phyloP scores from a whole-genome alignment of 1,140 invertebrate species.

The Hyposmocoma kahamanoa region DNA sequence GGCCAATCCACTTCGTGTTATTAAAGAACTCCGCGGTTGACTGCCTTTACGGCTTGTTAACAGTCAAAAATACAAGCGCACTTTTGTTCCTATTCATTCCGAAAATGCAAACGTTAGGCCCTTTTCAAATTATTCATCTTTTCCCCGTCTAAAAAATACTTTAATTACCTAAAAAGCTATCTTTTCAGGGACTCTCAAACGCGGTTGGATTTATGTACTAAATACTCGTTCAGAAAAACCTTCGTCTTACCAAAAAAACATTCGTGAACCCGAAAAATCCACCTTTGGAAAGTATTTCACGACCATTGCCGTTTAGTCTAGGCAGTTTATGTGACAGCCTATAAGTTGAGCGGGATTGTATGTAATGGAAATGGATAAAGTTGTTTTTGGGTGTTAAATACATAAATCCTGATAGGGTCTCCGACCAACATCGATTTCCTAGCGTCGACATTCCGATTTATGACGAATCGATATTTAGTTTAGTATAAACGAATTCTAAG shows the following conservation, averaged over 20 bases:
- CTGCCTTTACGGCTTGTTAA: too few relatives aligned
- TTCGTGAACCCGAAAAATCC: background rate
- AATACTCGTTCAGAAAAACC: background rate
- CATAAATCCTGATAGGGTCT: background rate
- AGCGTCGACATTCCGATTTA: background rate
- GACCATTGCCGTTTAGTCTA: background rate
- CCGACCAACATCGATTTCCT: background rate
- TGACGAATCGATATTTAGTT: background rate
- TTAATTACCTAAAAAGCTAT: constrained; percentile 3
- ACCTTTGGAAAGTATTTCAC: background rate
- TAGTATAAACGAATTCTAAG: too few relatives aligned
- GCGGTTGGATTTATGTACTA: background rate
- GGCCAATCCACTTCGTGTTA: too few relatives aligned
- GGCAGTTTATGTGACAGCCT: background rate
- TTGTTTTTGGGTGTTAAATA: background rate
- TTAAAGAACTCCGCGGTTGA: too few relatives aligned
- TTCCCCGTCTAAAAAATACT: background rate
- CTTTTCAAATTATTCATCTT: background rate
- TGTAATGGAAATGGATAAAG: background rate
- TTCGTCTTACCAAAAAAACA: too few relatives aligned
- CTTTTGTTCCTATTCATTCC: too few relatives aligned
- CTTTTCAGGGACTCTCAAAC: background rate
- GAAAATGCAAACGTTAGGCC: too few relatives aligned
- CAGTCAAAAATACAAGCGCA: too few relatives aligned
- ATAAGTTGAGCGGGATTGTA: background rate